Evolutionary conservation across 2,113 vertebrate genomes (phyloP).

Genomic region (Myrmophylax atrothorax): DNA sequence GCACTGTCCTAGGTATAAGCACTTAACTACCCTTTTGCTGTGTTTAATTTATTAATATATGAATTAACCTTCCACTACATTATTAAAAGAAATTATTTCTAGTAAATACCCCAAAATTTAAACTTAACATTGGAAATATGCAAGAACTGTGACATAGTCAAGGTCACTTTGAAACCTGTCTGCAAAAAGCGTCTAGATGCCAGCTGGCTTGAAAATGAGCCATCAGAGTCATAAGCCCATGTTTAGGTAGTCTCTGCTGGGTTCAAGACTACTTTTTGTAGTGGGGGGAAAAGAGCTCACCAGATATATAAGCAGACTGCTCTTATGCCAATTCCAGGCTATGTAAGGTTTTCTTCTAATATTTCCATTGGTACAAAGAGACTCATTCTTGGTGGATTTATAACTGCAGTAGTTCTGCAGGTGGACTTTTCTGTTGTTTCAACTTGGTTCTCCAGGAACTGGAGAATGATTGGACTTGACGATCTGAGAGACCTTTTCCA

Average conservation of each 20-base stretch:
- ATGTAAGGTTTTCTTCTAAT: not conserved
- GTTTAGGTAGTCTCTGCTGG: not conserved
- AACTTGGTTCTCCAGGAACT: not conserved
- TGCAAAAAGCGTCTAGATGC: not conserved
- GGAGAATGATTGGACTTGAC: not conserved
- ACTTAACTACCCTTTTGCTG: not conserved
- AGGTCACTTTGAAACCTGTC: not conserved
- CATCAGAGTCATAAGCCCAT: not conserved
- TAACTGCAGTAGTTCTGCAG: not conserved
- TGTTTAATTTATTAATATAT: not conserved
- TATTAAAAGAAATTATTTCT: not conserved
- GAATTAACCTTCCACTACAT: not conserved
- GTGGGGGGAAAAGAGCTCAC: fast-evolving
- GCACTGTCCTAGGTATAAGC: not conserved
- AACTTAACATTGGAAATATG: not conserved
- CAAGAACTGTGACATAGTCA: not conserved
- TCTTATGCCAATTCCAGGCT: fast-evolving
- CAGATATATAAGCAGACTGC: not conserved
- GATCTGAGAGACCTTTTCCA: not conserved
- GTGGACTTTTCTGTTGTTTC: not conserved
- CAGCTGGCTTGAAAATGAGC: not conserved
- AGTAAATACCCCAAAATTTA: not conserved
- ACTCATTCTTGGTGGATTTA: not conserved
- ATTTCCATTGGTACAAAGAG: not conserved
- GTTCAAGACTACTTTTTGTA: not conserved